Percentiles rank a stretch among this genome's conserved stretches.
These are phyloP conservation scores for Falco naumanni DNA, from an alignment of 2,797 vertebrate species.

Conservation along the genomic window DNA sequence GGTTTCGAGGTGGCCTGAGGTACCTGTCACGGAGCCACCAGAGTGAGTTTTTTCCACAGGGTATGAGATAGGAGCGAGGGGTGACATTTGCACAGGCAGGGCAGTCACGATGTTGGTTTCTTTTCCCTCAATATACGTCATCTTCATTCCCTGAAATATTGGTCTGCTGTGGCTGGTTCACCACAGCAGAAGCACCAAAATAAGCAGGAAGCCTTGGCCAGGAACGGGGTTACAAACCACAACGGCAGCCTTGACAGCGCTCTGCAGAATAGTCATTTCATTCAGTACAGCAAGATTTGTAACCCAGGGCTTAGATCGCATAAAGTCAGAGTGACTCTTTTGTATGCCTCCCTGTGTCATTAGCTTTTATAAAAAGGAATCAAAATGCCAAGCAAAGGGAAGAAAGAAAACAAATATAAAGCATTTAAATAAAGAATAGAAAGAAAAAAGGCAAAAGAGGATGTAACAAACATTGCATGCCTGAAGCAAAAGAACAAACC, in stretches of 20 bases:
- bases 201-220: neutral
- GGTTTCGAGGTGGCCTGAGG: neutral
- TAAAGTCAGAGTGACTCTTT: neutral
- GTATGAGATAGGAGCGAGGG: neutral
- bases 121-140: neutral
- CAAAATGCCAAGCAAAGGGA: neutral
- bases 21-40: neutral
- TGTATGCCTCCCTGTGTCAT: neutral
- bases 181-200: neutral
- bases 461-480: neutral
- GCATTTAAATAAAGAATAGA: neutral
- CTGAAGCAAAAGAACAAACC: slow-evolving; percentile 13
- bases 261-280: neutral
- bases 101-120: accelerated
- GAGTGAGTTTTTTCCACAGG: neutral
- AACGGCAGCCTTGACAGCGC: accelerated
- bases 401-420: neutral
- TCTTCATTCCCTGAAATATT: neutral
- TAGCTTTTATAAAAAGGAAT: slow-evolving; percentile 1
- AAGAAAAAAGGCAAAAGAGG: neutral
- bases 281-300: neutral
- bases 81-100: neutral
- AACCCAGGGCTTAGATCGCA: neutral
- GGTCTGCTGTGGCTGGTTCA: neutral
- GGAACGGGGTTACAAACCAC: neutral